Evolutionary conservation across 2,797 vertebrate genomes (phyloP), one percentile per base, ranked within the genome.

Genomic region (Galago senegalensis): DNA sequence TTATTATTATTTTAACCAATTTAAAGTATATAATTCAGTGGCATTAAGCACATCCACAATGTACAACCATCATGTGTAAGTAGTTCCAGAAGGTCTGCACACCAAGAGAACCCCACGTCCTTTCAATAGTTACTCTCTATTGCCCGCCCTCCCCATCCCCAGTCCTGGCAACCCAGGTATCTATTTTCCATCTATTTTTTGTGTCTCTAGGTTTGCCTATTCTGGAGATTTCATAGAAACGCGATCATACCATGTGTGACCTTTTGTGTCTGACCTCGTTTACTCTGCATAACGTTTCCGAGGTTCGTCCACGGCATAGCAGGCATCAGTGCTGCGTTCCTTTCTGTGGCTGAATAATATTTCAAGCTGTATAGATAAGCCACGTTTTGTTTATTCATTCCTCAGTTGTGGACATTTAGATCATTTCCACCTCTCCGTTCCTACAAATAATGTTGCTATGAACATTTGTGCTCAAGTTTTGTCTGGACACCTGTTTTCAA

Each of bases 221-320:
- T 53, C 72, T 37, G 29, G 56, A 40, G 23, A 6, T 34, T 83
- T 63, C 29, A 1, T 23, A 9, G 16, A 1, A 18, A 60, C 21
- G n/a, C n/a, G 8, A 34, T 69, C n/a, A 34, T 1, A 49, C 27
- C 20, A 20, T 1, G 10, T 6, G 5, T n/a, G 43, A 16, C 16
- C 8, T 58, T 49, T 20, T 1, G 8, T 6, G n/a, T 65, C 85
- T 72, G 79, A 17, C 17, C 13, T 23, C 27, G 34, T 27, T 37
- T 12, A 0, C 83, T 12, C 18, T 3, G 21, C 21, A 21, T 14
- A 11, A 4, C 25, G 27, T 58, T 80, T 34, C 27, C 31, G 4
- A 58, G 31, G 34, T n/a, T 31, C 53, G 23, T 23, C 25, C n/a
- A 1, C 0, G 3, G 25, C 2, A 0, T 9, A 31, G n/a, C 13